These are phyloP conservation scores for Musca vetustissima DNA, from an alignment of 1,140 invertebrate genomes.

Conservation along the genomic window DNA sequence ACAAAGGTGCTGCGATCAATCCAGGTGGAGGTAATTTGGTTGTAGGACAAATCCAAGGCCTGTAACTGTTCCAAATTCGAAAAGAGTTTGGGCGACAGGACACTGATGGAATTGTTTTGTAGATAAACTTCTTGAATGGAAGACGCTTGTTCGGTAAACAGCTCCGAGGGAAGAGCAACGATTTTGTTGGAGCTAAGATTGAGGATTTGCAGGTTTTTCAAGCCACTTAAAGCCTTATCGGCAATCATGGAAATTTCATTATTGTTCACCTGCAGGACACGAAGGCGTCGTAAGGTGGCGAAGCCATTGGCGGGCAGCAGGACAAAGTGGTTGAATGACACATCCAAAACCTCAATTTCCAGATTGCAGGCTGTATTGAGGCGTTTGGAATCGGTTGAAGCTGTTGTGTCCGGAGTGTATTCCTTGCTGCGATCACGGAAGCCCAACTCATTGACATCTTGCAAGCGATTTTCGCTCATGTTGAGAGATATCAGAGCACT, in stretches of 20 bases:
- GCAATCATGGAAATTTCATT: slow-evolving; percentile 85
- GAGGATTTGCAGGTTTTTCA: slow-evolving; percentile 77
- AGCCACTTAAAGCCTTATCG: slow-evolving; percentile 75
- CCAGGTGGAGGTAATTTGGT: slow-evolving; percentile 82
- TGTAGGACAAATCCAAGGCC: slow-evolving; percentile 83
- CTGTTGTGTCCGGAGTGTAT: slow-evolving; percentile 49
- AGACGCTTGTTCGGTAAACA: slow-evolving; percentile 76
- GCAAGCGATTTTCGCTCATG: slow-evolving; percentile 80
- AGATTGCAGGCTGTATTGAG: slow-evolving; percentile 64
- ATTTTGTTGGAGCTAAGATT: slow-evolving; percentile 87
- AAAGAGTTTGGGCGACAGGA: slow-evolving; percentile 77
- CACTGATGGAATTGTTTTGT: slow-evolving; percentile 85
- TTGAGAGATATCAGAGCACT: slow-evolving; percentile 76
- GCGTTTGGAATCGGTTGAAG: slow-evolving; percentile 53
- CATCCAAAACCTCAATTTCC: slow-evolving; percentile 79
- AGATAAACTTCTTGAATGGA: slow-evolving; percentile 83
- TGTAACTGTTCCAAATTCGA: slow-evolving; percentile 82
- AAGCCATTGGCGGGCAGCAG: slow-evolving; percentile 78
- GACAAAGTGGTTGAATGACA: slow-evolving; percentile 83
- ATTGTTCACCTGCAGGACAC: slow-evolving; percentile 75
- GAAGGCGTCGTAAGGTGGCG: slow-evolving; percentile 71
- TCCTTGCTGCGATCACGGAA: slow-evolving; percentile 64
- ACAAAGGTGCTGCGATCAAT: slow-evolving; percentile 80
- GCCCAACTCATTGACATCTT: slow-evolving; percentile 80
- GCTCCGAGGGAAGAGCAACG: slow-evolving; percentile 78